phyloP scores from a whole-genome alignment of 2,113 vertebrate species.

The Ceyx margarethae region DNA sequence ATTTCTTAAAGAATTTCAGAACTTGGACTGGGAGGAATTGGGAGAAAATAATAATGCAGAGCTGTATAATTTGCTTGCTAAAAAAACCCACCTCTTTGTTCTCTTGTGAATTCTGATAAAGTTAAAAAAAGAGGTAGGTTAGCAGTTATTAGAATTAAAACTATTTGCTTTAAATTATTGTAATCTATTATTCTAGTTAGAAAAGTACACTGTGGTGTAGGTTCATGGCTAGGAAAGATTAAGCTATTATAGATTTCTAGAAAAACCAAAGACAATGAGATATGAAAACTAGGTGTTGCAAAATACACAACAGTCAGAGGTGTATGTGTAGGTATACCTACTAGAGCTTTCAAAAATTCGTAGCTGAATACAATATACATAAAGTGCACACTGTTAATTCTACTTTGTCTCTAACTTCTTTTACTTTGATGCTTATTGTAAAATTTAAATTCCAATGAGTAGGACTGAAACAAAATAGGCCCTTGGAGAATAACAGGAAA shows the following conservation, averaged over 20 bases:
- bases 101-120: not conserved
- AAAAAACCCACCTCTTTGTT: not conserved
- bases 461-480: not conserved
- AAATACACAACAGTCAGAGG: not conserved
- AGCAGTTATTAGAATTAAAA: not conserved
- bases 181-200: not conserved
- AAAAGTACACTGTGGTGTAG: not conserved
- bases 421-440: not conserved
- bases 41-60: conserved; percentile 7
- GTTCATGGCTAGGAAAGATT: not conserved
- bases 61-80: not conserved
- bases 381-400: not conserved
- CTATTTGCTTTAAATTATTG: not conserved
- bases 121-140: not conserved
- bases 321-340: not conserved
- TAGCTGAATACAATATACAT: not conserved
- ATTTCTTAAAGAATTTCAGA: not conserved
- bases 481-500: conserved; percentile 12
- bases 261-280: not conserved
- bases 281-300: not conserved
- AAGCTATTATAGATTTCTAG: not conserved
- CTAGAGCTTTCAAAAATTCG: not conserved
- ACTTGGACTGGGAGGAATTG: not conserved
- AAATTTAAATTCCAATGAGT: not conserved
- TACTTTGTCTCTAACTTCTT: not conserved